Evolutionary conservation across 2,113 vertebrate genomes (phyloP), one percentile per base, ranked within the genome.

Genomic region (Embiotoca jacksoni): DNA sequence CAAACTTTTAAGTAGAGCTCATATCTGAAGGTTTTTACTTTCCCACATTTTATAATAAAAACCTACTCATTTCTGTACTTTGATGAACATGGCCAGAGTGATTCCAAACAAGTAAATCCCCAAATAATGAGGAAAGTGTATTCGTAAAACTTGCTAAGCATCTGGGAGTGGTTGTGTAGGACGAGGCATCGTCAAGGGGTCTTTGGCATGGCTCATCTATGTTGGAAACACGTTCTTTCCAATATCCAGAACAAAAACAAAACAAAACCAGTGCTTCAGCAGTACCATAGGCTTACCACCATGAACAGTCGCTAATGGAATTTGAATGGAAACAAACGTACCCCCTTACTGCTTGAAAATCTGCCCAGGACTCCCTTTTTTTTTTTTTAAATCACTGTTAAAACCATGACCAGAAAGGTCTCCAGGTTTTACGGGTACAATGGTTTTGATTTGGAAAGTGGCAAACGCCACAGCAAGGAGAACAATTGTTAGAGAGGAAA

Each of bases 141-240:
- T 93, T 92, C 80, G 73, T 94, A 94, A 94, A 94, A 90, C 80
- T 67, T 10, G 39, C 81, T 77, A 94, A 97, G 95, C 96, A 81
- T 98, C 95, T 93, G 95, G 91, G 72, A 97, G 95, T 54, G 89
- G 93, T 95, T 96, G 80, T 94, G 94, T 88, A 95, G 92, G 96
- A 96, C 63, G 94, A 94, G 75, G 96, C 96, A 61, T 97, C 96
- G 90, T 97, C 96, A 76, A 96, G 95, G 93, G 86, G 89, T 96
- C 96, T 80, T 94, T 96, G 87, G 96, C 96, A 72, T 93, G 93
- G 82, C 93, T 93, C 14, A 82, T 96, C 95, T 77, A 94, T 96
- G 91, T 94, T 97, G 94, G 97, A 96, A 94, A 97, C 92, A 78
- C 94, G 95, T 90, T 97, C 95, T 93, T 97, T 96, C 92, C 97